phyloP scores from a whole-genome alignment of 2,797 vertebrate genomes.

The Falco concolor region DNA sequence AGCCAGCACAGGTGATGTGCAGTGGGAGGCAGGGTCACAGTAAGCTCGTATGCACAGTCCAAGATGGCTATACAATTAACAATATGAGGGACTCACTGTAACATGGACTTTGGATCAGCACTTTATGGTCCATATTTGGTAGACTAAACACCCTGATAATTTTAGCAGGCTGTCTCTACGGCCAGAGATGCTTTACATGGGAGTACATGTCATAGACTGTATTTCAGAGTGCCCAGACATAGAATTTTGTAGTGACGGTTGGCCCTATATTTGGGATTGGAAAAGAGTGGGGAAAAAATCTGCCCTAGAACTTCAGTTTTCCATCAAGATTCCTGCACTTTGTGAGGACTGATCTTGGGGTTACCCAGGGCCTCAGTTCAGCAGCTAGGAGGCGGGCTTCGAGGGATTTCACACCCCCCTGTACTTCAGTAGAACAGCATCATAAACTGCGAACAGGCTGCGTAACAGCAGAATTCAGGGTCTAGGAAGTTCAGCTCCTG shows the following conservation, averaged over 20 bases:
- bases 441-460: neutral
- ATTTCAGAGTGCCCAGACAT: neutral
- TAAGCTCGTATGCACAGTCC: accelerated
- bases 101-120: neutral
- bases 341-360: neutral
- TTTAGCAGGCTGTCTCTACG: neutral
- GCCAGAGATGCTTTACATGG: neutral
- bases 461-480: neutral
- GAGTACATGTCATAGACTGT: neutral
- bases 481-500: neutral
- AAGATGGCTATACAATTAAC: neutral
- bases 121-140: neutral
- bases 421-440: neutral
- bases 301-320: neutral
- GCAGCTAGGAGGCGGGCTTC: neutral
- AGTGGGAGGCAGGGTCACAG: neutral
- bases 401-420: neutral
- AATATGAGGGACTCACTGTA: neutral
- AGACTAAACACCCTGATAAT: accelerated
- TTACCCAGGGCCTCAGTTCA: neutral
- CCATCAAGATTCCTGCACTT: neutral
- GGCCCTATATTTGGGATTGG: neutral
- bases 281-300: neutral
- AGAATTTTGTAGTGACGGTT: neutral
- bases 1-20: neutral